Evolutionary conservation across 1,140 invertebrate genomes (phyloP).

Genomic region (Laodelphax striatellus): DNA sequence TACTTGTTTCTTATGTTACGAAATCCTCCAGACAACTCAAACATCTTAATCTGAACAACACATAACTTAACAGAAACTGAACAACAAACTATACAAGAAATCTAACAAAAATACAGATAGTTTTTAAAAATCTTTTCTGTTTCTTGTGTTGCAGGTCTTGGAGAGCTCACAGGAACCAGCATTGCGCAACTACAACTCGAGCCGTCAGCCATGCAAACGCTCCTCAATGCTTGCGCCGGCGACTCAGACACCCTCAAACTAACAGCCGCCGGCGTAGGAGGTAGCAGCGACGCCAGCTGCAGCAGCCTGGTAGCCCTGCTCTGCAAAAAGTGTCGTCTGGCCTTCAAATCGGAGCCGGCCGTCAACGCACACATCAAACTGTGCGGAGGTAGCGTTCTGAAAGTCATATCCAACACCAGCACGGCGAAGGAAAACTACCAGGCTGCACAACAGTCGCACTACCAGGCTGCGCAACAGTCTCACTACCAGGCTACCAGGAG

Average conservation of each 20-base stretch:
- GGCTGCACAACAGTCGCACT: constrained; percentile 15
- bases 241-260: constrained; percentile 22
- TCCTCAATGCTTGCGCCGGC: constrained; percentile 29
- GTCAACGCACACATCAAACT: constrained; percentile 32
- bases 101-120: no score
- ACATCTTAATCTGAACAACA: no score
- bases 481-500: constrained; percentile 24
- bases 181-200: constrained; percentile 34
- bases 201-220: constrained; percentile 34
- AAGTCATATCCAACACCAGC: constrained; percentile 43
- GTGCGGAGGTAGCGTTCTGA: constrained; percentile 27
- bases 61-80: no score
- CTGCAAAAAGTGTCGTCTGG: constrained; percentile 74
- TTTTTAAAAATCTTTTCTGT: neutral
- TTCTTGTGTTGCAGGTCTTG: constrained; percentile 18
- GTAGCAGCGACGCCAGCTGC: constrained; percentile 42
- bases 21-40: no score
- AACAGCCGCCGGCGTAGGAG: constrained; percentile 13
- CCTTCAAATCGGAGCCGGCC: constrained; percentile 48
- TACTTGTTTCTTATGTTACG: no score
- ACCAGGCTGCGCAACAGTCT: constrained; percentile 19
- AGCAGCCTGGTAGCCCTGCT: constrained; percentile 54
- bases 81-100: no score
- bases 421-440: constrained; percentile 35
- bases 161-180: constrained; percentile 26